A percentile compares a stretch with the other conserved stretches of the same genome.
Conservation (phyloP, 2,797 vertebrate species). For the Microcaecilia unicolor region DNA sequence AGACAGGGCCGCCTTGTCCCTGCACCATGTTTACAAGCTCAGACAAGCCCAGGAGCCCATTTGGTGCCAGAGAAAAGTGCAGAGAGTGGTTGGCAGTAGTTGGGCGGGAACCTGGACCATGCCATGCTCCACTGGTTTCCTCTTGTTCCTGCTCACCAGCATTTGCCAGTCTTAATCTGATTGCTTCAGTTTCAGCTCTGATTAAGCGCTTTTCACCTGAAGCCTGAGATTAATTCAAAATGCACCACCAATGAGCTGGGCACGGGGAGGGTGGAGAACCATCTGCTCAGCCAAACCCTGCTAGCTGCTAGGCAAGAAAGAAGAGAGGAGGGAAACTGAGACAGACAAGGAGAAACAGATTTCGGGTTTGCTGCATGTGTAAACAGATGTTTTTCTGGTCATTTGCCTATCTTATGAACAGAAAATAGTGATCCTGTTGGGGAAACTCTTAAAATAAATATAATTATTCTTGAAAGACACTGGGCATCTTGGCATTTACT, state of each 20-base stretch:
- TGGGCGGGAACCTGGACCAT: rapidly evolving
- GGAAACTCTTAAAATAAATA: too few relatives aligned
- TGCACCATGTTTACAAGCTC: conserved; percentile 28
- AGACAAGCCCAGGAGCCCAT: not conserved
- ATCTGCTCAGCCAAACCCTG: too few relatives aligned
- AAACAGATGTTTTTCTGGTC: too few relatives aligned
- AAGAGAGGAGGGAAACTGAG: not conserved
- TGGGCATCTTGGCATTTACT: too few relatives aligned
- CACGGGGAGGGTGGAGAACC: not conserved
- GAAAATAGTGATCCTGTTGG: not conserved
- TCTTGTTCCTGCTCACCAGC: conserved; percentile 20
- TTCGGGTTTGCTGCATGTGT: too few relatives aligned
- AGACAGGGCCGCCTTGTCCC: too few relatives aligned
- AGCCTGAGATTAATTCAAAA: conserved; percentile 52
- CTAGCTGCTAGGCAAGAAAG: too few relatives aligned
- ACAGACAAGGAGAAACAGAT: too few relatives aligned
- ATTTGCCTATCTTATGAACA: not conserved
- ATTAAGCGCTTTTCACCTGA: conserved; percentile 56
- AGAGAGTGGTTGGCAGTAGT: conserved; percentile 19
- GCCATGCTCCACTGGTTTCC: not conserved
- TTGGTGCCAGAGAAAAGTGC: conserved; percentile 38
- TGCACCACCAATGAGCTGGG: conserved; percentile 36
- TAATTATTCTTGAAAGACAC: too few relatives aligned
- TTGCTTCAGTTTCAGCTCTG: conserved; percentile 38
- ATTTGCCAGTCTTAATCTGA: conserved; percentile 43